phyloP scores from a whole-genome alignment of 2,797 vertebrate species.

The Sebastes miniatus region DNA sequence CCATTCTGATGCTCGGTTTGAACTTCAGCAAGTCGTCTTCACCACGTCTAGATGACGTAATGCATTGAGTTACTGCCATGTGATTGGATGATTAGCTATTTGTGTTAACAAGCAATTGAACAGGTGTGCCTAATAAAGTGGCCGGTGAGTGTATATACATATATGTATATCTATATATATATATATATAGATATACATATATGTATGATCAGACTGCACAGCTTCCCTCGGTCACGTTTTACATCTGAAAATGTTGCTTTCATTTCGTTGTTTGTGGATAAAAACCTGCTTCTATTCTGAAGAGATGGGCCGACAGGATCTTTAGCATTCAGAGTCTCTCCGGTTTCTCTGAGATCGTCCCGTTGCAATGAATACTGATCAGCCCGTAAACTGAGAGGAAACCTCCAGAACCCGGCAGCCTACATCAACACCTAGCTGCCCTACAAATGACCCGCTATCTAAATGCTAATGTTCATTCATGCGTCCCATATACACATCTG shows the following conservation, averaged over 20 bases:
- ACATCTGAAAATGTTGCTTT: neutral
- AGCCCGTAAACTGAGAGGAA: neutral
- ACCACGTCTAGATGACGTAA: no score
- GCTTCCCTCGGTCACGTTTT: neutral
- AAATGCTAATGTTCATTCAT: conserved; percentile 38
- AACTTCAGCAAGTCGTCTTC: no score
- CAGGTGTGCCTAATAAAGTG: no score
- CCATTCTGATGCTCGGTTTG: no score
- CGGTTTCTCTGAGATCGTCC: neutral
- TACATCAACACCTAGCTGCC: neutral
- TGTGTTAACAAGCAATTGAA: no score
- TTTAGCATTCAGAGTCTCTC: neutral
- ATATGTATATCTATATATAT: no score
- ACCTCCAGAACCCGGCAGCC: neutral
- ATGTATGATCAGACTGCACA: neutral
- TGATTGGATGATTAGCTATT: no score
- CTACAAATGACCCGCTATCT: conserved; percentile 14
- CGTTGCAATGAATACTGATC: conserved; percentile 32
- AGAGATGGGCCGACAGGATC: neutral
- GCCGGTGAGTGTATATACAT: no score
- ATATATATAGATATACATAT: no score
- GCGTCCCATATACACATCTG: neutral
- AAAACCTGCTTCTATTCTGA: neutral
- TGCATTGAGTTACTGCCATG: no score
- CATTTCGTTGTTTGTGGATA: neutral